Conservation (phyloP, 2,888 invertebrate species). For the Epinotia bilunana region DNA sequence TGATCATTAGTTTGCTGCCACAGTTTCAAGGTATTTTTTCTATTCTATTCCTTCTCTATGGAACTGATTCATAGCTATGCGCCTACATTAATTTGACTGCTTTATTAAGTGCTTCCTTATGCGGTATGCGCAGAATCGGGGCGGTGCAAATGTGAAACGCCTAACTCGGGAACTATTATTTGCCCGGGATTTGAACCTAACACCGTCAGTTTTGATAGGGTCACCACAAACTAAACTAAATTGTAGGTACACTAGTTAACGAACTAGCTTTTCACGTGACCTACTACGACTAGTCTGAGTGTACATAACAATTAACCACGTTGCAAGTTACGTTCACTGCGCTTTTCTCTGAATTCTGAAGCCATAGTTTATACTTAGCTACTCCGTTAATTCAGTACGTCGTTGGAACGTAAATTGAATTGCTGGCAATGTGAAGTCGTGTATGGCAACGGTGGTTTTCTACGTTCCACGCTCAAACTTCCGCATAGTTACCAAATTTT, state of each 20-base stretch:
- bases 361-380: not conserved
- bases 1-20: too few species aligned
- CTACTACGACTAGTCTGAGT: not conserved
- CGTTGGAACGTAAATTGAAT: not conserved
- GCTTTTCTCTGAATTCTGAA: conserved; percentile 7
- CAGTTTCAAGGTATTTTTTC: too few species aligned
- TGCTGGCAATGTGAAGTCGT: not conserved
- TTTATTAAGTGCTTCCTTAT: too few species aligned
- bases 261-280: conserved; percentile 12
- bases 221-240: not conserved
- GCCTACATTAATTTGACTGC: too few species aligned
- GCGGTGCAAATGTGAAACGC: too few species aligned
- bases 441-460: not conserved
- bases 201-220: not conserved
- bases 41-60: too few species aligned
- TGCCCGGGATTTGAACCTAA: not conserved
- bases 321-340: not conserved
- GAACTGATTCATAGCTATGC: too few species aligned
- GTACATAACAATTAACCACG: conserved; percentile 4
- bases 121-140: too few species aligned
- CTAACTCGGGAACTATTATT: too few species aligned
- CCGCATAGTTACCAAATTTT: not conserved
- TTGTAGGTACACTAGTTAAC: not conserved
- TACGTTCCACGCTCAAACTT: not conserved
- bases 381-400: not conserved